Conservation (phyloP, 2,113 vertebrate genomes). For the Lates calcarifer region DNA sequence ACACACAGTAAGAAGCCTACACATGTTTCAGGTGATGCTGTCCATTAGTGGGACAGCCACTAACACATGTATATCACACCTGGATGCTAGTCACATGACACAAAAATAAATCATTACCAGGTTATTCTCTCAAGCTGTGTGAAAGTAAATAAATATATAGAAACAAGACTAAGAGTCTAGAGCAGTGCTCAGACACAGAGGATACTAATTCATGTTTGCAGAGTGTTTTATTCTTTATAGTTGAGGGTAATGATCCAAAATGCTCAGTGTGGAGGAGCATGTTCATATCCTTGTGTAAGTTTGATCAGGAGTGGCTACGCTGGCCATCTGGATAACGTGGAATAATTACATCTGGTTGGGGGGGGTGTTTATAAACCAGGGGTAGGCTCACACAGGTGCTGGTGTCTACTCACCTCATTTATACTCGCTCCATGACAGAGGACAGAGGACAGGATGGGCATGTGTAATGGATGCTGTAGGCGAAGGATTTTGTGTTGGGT, state of each 20-base stretch:
- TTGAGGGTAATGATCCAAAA: neutral
- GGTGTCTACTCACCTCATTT: too few relatives aligned
- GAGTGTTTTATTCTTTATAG: neutral
- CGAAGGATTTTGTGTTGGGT: neutral
- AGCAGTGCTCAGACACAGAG: neutral
- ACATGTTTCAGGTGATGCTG: neutral
- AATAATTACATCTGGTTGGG: too few relatives aligned
- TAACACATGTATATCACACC: neutral
- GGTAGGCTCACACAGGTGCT: too few relatives aligned
- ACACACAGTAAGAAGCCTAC: neutral
- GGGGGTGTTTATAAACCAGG: neutral
- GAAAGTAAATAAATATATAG: neutral
- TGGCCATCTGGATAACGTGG: constrained; percentile 9
- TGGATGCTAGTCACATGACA: neutral
- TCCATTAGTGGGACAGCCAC: neutral
- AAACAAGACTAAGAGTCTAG: neutral
- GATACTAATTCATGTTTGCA: too few relatives aligned
- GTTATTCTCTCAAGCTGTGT: too few relatives aligned
- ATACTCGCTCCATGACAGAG: too few relatives aligned
- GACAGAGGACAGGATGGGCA: too few relatives aligned
- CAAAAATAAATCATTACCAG: too few relatives aligned
- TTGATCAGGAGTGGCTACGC: neutral
- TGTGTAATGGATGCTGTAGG: too few relatives aligned
- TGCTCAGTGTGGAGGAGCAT: neutral
- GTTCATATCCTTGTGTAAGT: neutral